Base-by-base conservation (phyloP, 2,797 vertebrate species). In the Steatocranus sp. region DNA sequence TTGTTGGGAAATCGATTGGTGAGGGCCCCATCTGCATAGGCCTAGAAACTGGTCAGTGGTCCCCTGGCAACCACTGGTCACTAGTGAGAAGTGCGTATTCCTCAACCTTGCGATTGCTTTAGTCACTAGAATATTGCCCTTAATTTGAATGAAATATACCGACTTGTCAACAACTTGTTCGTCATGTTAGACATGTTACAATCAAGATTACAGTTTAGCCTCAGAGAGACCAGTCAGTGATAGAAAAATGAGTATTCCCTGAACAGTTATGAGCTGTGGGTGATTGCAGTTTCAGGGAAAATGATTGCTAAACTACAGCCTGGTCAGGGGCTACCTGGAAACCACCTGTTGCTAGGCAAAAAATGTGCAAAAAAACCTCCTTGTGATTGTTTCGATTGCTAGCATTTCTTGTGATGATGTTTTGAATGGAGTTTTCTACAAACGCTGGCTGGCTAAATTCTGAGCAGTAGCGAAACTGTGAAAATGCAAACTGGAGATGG, bases 261-360 rank as follows among this genome's bases (percentile, higher is more conserved):
- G 32, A 61, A 34, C 58, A 61, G 58, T 0, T 61, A 12, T 36
- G 58, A 61, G 58, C 32, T 34, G 58, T 63, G 11, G 7, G 11
- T 63, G 32, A 36, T 63, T n/a, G 58, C 58, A 63, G 32, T 63
- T 20, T 0, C 32, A 36, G 18, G 2, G 4, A 20, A 63, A 63
- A 36, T 63, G 18, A 36, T 0, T 36, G 11, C 0, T 61, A 36
- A 61, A 0, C 30, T 61, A 61, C 58, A 61, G 58, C 32, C 32
- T 12, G 6, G 32, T 2, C 32, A 61, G 32, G 30, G 58, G 11
- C 11, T 20, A 34, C 58, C 58, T 8, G 32, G 32, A 20, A 61
- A 61, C 18, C 10, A 61, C 32, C 32, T 36, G 18, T 61, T 61
- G 58, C 58, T 61, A 61, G 18, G 58, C 4, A 61, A 20, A 61